Conservation (phyloP, 2,888 invertebrate species). For the Folsomia manolachei region DNA sequence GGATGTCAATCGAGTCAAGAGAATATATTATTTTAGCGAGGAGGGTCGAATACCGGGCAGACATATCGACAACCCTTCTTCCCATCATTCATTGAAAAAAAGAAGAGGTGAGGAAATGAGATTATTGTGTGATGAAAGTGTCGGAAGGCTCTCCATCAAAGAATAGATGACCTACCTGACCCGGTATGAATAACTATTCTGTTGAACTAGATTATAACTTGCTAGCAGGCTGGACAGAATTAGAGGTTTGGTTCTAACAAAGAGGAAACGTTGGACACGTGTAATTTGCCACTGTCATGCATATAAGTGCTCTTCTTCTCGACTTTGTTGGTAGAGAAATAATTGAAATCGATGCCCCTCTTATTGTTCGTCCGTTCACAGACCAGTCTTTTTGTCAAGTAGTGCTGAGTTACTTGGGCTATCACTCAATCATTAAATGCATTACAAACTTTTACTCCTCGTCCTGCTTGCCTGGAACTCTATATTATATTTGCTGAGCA, state of each 20-base stretch:
- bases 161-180: too few relatives aligned
- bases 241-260: too few relatives aligned
- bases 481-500: slow-evolving; percentile 2
- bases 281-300: not conserved
- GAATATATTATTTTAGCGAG: not conserved
- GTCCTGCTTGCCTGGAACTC: not conserved
- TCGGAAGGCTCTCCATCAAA: too few relatives aligned
- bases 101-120: not conserved
- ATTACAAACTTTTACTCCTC: not conserved
- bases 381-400: too few relatives aligned
- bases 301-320: not conserved
- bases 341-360: slow-evolving; percentile 20
- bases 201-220: too few relatives aligned
- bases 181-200: too few relatives aligned
- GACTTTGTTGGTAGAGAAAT: not conserved
- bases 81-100: not conserved
- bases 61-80: not conserved
- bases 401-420: too few relatives aligned
- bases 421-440: not conserved
- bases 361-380: too few relatives aligned
- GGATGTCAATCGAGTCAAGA: not conserved
- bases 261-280: too few relatives aligned
- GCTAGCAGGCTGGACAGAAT: too few relatives aligned
- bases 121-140: not conserved
- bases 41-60: not conserved